Evolutionary conservation across 2,797 vertebrate genomes (phyloP).

Genomic region (Enteromius afrohamiltoni): DNA sequence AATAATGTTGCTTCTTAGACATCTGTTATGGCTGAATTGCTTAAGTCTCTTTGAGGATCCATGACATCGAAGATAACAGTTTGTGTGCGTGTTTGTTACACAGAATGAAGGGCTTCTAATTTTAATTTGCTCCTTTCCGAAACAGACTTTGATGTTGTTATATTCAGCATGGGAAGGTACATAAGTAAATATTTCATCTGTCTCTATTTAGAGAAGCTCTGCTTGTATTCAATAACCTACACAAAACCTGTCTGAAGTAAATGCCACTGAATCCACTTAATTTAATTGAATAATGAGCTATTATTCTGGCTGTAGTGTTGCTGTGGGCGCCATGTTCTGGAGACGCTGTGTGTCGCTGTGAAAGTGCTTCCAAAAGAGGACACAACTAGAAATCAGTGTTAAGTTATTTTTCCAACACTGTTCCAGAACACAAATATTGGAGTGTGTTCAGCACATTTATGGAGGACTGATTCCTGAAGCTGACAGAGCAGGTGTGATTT

Average conservation of each 20-base stretch:
- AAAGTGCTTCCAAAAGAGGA: too few species aligned
- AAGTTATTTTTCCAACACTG: too few species aligned
- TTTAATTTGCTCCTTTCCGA: constrained; percentile 31
- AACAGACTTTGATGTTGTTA: constrained; percentile 43
- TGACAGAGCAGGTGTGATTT: too few species aligned
- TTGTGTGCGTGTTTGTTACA: not conserved
- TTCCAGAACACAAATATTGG: too few species aligned
- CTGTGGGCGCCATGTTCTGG: too few species aligned
- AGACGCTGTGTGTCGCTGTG: too few species aligned
- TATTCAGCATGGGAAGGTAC: constrained; percentile 21
- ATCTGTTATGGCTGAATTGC: constrained; percentile 50
- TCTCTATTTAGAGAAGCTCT: constrained; percentile 11
- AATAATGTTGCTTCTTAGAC: constrained; percentile 46
- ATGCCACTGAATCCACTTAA: not conserved
- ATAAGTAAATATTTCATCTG: constrained; percentile 10
- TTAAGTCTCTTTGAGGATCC: constrained; percentile 53
- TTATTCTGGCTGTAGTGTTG: too few species aligned
- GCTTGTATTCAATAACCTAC: not conserved
- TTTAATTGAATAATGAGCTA: not conserved
- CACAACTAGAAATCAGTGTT: too few species aligned
- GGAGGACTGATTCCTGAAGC: too few species aligned
- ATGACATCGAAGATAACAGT: constrained; percentile 31
- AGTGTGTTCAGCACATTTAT: too few species aligned
- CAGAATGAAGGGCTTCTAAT: constrained; percentile 22
- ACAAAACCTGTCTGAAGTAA: not conserved